Conservation (phyloP, 2,888 invertebrate genomes). For the Nycteola revayana region DNA sequence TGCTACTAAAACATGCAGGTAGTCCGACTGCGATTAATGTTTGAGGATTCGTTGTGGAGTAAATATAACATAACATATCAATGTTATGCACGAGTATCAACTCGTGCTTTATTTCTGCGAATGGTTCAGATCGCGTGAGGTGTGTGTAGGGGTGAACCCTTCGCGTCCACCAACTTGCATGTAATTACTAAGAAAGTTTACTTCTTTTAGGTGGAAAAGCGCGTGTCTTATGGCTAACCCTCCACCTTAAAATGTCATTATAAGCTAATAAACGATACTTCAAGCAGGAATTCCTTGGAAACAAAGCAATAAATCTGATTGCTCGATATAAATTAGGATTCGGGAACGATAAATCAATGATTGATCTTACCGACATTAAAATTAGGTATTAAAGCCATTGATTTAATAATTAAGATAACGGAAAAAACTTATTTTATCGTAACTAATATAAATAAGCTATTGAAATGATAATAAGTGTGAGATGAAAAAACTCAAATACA, state of each 20-base stretch:
- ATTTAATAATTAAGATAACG: slow-evolving; percentile 27
- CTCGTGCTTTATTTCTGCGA: no score
- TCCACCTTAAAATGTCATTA: slow-evolving; percentile 52
- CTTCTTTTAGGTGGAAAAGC: slow-evolving; percentile 63
- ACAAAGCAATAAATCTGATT: slow-evolving; percentile 40
- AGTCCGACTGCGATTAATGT: no score
- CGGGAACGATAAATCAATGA: slow-evolving; percentile 20
- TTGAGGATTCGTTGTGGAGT: no score
- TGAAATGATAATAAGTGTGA: slow-evolving; percentile 21
- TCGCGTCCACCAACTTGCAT: slow-evolving; percentile 56
- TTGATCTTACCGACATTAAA: slow-evolving; percentile 16
- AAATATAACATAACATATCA: no score
- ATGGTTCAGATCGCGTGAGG: slow-evolving; percentile 64
- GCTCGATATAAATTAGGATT: slow-evolving; percentile 23
- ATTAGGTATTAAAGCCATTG: slow-evolving; percentile 21
- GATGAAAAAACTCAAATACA: slow-evolving; percentile 25
- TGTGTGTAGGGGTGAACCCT: slow-evolving; percentile 49
- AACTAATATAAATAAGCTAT: slow-evolving; percentile 17
- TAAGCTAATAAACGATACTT: slow-evolving; percentile 60
- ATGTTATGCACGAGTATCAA: no score
- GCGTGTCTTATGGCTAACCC: slow-evolving; percentile 63
- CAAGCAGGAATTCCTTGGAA: slow-evolving; percentile 45
- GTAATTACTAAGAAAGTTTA: slow-evolving; percentile 69
- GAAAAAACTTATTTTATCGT: slow-evolving; percentile 26
- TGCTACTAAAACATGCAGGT: no score